These are phyloP conservation scores for Typhlomys cinereus DNA, from an alignment of 2,113 vertebrate species.

Conservation along the genomic window DNA sequence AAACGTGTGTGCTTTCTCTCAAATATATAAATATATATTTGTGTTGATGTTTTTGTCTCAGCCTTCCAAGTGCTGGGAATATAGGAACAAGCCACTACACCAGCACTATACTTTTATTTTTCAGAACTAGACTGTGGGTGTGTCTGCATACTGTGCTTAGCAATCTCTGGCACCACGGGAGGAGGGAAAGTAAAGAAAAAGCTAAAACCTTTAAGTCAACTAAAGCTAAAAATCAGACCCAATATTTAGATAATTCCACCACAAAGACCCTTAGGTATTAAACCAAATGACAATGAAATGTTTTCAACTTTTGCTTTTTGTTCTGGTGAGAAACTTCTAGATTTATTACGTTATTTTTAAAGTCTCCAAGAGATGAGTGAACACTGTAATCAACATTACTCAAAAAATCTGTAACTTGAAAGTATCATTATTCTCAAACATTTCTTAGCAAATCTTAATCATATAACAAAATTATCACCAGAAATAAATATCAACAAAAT, in stretches of 20 bases:
- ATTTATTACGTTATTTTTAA: background rate
- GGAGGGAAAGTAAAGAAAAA: background rate
- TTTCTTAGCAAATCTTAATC: conserved; percentile 1
- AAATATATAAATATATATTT: too few species aligned
- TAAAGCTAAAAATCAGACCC: conserved; percentile 11
- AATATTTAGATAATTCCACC: background rate
- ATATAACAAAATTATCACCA: too few species aligned
- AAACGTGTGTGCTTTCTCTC: too few species aligned
- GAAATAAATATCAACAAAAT: conserved; percentile 40
- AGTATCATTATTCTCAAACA: conserved; percentile 15
- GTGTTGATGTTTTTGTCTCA: background rate
- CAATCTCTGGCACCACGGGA: background rate
- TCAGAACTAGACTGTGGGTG: background rate
- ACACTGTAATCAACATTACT: background rate
- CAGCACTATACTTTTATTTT: background rate
- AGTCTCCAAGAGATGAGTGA: background rate
- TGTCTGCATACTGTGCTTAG: background rate
- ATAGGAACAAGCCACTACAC: background rate
- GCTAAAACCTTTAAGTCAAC: background rate
- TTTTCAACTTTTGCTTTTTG: conserved; percentile 41
- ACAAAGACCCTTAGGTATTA: conserved; percentile 34
- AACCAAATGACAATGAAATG: conserved; percentile 47
- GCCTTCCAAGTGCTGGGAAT: background rate
- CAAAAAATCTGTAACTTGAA: background rate
- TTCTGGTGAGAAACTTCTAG: conserved; percentile 66